Evolutionary conservation across 92 coral and sea anemone species (phyloP).

Genomic region (Porites cylindrica): DNA sequence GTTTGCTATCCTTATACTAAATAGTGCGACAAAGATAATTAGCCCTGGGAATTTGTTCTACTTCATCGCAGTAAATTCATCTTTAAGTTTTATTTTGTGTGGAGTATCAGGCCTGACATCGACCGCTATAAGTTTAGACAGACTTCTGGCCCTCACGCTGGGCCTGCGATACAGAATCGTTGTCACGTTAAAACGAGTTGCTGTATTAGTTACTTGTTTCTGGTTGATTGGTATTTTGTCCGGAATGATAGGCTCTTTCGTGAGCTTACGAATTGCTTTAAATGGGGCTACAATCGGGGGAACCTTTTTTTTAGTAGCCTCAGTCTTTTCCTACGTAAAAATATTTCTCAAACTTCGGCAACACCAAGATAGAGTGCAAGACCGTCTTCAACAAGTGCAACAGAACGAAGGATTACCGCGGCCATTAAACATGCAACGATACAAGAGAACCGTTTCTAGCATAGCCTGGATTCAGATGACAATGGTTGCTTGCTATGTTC

Average conservation of each 20-base stretch:
- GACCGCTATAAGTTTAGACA: constrained; percentile 19
- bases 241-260: not conserved
- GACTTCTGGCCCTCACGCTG: constrained; percentile 13
- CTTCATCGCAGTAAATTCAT: not conserved
- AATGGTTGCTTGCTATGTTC: not conserved
- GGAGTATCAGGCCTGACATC: constrained; percentile 6
- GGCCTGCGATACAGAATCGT: constrained; percentile 7
- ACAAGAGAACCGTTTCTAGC: constrained; percentile 12
- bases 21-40: not conserved
- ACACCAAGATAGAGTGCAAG: not conserved
- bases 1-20: not conserved
- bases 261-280: not conserved
- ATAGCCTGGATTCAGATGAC: constrained; percentile 17
- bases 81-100: not conserved
- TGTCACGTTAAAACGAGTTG: constrained; percentile 1
- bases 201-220: not conserved
- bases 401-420: not conserved
- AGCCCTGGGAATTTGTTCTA: not conserved
- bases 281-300: not conserved
- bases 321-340: not conserved
- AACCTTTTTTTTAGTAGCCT: not conserved
- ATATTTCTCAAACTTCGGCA: not conserved
- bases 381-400: not conserved
- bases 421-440: not conserved
- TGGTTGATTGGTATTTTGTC: not conserved